phyloP scores from a whole-genome alignment of 2,888 invertebrate genomes.

The Amblyjoppa fuscipennis region DNA sequence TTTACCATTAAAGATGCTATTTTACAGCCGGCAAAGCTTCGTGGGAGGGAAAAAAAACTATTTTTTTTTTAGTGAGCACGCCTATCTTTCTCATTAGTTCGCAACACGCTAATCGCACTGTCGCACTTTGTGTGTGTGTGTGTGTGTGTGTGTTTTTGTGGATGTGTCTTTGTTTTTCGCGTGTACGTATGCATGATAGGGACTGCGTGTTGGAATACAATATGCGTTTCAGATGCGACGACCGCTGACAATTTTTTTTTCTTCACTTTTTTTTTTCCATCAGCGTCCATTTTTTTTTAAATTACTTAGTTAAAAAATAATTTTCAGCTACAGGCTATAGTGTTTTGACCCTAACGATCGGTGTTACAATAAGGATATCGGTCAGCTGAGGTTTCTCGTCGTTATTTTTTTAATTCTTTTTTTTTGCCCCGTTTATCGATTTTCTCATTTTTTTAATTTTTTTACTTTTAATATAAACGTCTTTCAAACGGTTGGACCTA shows the following conservation, averaged over 20 bases:
- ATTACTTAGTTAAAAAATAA: slow-evolving; percentile 69
- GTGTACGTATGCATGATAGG: slow-evolving; percentile 47
- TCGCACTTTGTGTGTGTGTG: slow-evolving; percentile 62
- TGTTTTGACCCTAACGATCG: slow-evolving; percentile 54
- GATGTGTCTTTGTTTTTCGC: slow-evolving; percentile 15
- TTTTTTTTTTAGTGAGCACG: slow-evolving; percentile 72
- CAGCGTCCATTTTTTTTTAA: slow-evolving; percentile 52
- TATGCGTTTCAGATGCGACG: slow-evolving; percentile 46
- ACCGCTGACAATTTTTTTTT: slow-evolving; percentile 37
- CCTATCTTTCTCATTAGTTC: slow-evolving; percentile 81
- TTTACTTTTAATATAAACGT: slow-evolving; percentile 41
- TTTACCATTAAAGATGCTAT: slow-evolving; percentile 35
- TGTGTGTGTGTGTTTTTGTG: slow-evolving; percentile 54
- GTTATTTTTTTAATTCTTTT: slow-evolving; percentile 22
- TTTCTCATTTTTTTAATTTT: slow-evolving; percentile 32
- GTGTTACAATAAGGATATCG: slow-evolving; percentile 59
- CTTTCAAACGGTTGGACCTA: slow-evolving; percentile 60
- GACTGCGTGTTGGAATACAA: slow-evolving; percentile 51
- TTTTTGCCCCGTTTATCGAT: slow-evolving; percentile 56
- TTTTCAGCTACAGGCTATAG: slow-evolving; percentile 67
- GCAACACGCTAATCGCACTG: slow-evolving; percentile 75
- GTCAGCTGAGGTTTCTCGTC: slow-evolving; percentile 55
- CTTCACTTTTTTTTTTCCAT: slow-evolving; percentile 49
- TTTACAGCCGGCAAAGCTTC: slow-evolving; percentile 53
- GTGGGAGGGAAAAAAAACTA: slow-evolving; percentile 51